Base-by-base conservation (phyloP, 2,797 vertebrate genomes). In the Rhinogobio ventralis region DNA sequence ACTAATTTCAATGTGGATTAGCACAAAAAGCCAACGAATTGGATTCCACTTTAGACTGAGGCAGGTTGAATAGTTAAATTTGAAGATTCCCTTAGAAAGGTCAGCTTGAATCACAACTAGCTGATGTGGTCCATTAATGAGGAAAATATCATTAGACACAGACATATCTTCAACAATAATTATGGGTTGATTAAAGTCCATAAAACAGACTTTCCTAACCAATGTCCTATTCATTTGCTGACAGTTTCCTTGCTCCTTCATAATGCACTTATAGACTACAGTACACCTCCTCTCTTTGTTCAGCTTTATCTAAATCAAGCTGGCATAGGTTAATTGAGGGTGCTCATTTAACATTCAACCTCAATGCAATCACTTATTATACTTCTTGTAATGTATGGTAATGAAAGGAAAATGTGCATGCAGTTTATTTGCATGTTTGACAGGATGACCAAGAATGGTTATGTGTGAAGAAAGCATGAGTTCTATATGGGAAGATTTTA, bases 291-390 rank as follows among this genome's bases (percentile, higher is more conserved):
- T 46, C 15, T 79, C 25, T 78, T 74, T 64, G 14, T 30, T 36
- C 11, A 36, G 2, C 15, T 87, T 33, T 87, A 11, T 77, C 14
- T 42, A 72, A 76, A 81, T 74, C 8, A 33, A n/a, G 3, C 14
- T 39, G 72, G 49, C 79, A 42, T 49, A 45, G 66, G 36, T 86
- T 73, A 82, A 79, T 39, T 62, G 30, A 78, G 62, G 39, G 17
- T 46, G 49, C 10, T 80, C 36, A 64, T 82, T 82, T 62, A 83
- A 76, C 42, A 53, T 57, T 49, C n/a, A 71, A 23, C 28, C 75
- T 76, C 36, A 33, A 64, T 20, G 46, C 3, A 77, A 46, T 39
- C 55, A 30, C 76, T 39, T 66, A 76, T 28, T 53, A 85, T 28
- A 17, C 13, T 17, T 36, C 62, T 51, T 67, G 20, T 39, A 17